Conservation (phyloP, 2,888 invertebrate species). For the Magallana nippona region DNA sequence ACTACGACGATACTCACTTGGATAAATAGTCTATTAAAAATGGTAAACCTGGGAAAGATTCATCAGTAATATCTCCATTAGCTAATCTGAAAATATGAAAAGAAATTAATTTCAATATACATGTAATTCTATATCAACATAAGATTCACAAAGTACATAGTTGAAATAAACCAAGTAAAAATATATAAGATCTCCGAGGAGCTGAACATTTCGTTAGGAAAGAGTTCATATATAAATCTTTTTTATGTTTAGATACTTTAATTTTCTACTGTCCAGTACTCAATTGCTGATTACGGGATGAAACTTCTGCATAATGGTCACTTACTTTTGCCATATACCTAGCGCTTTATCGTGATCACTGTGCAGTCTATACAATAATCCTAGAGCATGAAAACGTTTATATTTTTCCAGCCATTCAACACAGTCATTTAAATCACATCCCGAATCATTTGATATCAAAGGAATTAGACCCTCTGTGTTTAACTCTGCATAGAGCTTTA, state of each 20-base stretch:
- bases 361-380: constrained; percentile 78
- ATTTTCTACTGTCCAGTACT: not conserved
- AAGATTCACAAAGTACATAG: not conserved
- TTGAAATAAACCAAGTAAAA: no score
- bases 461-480: constrained; percentile 76
- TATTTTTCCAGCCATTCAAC: constrained; percentile 79
- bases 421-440: constrained; percentile 79
- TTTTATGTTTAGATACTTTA: not conserved
- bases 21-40: constrained; percentile 80
- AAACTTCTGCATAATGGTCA: not conserved
- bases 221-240: no score
- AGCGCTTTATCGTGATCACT: constrained; percentile 80
- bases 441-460: constrained; percentile 73
- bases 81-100: constrained; percentile 74
- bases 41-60: constrained; percentile 79
- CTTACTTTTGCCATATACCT: constrained; percentile 80
- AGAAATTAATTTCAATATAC: not conserved
- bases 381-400: constrained; percentile 79
- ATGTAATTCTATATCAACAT: not conserved
- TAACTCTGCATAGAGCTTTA: constrained; percentile 80
- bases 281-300: not conserved
- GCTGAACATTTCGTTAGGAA: no score
- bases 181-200: no score
- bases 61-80: constrained; percentile 78
- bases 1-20: constrained; percentile 74